A percentile compares a stretch with the other conserved stretches of the same genome.
Conservation (phyloP, 2,888 invertebrate genomes). For the Drosophila demipolita region DNA sequence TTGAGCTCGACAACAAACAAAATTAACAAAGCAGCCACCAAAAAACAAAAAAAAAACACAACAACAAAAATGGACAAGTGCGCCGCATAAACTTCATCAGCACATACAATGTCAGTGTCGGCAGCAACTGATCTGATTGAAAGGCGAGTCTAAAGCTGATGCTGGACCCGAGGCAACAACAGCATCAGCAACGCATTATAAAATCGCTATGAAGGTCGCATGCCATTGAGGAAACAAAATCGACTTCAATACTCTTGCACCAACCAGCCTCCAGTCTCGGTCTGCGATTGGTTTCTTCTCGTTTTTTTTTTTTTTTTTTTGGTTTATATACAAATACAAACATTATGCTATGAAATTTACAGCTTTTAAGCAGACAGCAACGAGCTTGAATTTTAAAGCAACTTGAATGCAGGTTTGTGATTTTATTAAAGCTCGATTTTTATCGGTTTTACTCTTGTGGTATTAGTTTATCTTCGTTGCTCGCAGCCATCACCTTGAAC, state of each 20-base stretch:
- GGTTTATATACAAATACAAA: slow-evolving; percentile 5
- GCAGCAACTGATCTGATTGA: slow-evolving; percentile 64
- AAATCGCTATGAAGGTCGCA: slow-evolving; percentile 66
- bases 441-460: slow-evolving; percentile 46
- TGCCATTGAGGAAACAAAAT: slow-evolving; percentile 68
- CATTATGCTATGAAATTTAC: slow-evolving; percentile 34
- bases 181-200: slow-evolving; percentile 60
- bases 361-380: slow-evolving; percentile 17
- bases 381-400: slow-evolving; percentile 32
- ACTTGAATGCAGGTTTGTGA: slow-evolving; percentile 47
- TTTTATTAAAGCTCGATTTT: slow-evolving; percentile 45
- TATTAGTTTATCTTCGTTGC: slow-evolving; percentile 34
- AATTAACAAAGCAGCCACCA: background rate
- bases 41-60: slow-evolving; percentile 8
- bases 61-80: slow-evolving; percentile 42
- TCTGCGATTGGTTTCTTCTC: background rate
- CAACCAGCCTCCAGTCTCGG: slow-evolving; percentile 10
- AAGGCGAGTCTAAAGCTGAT: slow-evolving; percentile 27
- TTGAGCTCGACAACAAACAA: slow-evolving; percentile 11
- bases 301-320: background rate
- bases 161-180: slow-evolving; percentile 5
- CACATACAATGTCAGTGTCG: slow-evolving; percentile 41
- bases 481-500: slow-evolving; percentile 62
- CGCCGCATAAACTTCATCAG: slow-evolving; percentile 52
- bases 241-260: slow-evolving; percentile 60